Base-by-base conservation (phyloP, 2,113 vertebrate genomes). In the Himantopus leucocephalus region DNA sequence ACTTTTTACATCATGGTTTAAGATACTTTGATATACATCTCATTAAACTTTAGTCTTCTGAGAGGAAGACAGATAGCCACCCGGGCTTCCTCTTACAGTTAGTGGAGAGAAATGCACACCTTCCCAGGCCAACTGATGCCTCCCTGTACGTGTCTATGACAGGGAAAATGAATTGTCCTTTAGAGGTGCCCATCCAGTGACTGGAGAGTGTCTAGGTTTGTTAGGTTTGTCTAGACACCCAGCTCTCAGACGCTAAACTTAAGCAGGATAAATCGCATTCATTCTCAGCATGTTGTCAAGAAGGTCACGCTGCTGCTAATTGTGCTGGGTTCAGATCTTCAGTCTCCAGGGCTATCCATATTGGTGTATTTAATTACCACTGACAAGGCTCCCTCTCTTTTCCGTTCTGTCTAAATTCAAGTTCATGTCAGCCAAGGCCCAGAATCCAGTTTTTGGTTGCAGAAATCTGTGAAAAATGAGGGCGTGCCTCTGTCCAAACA, bases 281-380 rank as follows among this genome's bases (percentile, higher is more conserved):
- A 9, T 8, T 24, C 66, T 55, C 50, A 79, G 84, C 70, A 20
- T 12, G 48, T 47, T 62, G 70, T 70, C 5, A 0, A 85, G 88
- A 64, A 82, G 64, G 35, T 47, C 53, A 2, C 2, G 2, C 62
- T 63, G 67, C 81, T 94, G 86, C n/a, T 83, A 55, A 11, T 11
- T 52, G 63, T 39, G 60, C 60, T 43, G 4, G 5, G 66, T n/a
- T 72, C 81, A 91, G 62, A 47, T 73, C 58, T 90, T 95, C 95
- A 95, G 94, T 95, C 97, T 97, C 95, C 96, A 83, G 77, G 94
- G 93, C 89, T 91, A 29, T 26, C 80, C 81, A 5, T 39, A 15
- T 41, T 50, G 67, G 7, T 73, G 43, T 52, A 71, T 47, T 85
- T 52, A 89, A 83, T 90, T 79, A n/a, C 62, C n/a, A 52, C 41